Evolutionary conservation across 2,888 invertebrate species (phyloP).

Genomic region (Tenthredo livida): DNA sequence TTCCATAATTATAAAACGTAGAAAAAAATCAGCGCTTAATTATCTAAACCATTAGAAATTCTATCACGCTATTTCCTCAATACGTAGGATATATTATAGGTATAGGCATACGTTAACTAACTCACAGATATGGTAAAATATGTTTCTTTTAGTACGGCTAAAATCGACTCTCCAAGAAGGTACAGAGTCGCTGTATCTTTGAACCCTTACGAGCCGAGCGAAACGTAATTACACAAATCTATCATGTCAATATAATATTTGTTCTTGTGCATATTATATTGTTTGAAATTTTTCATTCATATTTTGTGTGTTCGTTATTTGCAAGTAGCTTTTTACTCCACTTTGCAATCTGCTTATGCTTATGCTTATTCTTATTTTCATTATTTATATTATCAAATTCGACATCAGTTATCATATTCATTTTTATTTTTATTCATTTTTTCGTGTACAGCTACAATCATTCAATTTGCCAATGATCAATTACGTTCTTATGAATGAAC

Average conservation of each 20-base stretch:
- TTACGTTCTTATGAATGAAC: not conserved
- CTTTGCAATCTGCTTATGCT: not conserved
- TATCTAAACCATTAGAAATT: not conserved
- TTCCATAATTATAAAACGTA: not conserved
- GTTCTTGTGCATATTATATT: not conserved
- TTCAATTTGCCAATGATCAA: not conserved
- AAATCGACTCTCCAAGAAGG: constrained; percentile 61
- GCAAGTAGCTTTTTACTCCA: not conserved
- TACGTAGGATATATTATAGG: too few species aligned
- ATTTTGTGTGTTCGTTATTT: not conserved
- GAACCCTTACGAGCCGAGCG: constrained; percentile 62
- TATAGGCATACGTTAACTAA: not conserved
- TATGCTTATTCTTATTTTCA: not conserved
- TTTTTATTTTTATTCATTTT: not conserved
- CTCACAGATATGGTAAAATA: not conserved
- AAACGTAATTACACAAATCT: constrained; percentile 64
- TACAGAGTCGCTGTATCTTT: constrained; percentile 61
- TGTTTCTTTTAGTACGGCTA: constrained; percentile 29
- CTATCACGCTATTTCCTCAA: not conserved
- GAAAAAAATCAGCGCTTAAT: not conserved
- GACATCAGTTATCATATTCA: not conserved
- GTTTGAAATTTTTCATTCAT: not conserved
- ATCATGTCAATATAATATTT: not conserved
- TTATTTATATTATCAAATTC: not conserved
- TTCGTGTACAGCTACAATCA: not conserved